phyloP scores from a whole-genome alignment of 2,888 invertebrate genomes.

The Drosophila greeni region DNA sequence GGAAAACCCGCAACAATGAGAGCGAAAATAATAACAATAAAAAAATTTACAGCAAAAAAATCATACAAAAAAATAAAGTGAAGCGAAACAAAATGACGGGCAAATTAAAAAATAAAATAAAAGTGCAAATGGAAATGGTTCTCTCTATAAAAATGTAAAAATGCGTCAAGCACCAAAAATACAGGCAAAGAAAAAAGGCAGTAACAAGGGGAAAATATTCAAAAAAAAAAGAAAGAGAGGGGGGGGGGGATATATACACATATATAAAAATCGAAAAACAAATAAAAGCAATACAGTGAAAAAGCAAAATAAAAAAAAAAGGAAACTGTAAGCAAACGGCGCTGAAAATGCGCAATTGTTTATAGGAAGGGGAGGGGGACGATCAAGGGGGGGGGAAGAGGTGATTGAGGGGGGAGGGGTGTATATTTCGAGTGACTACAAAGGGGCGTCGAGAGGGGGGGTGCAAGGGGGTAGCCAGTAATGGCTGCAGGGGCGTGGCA shows the following conservation, averaged over 20 bases:
- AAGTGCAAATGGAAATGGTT: constrained; percentile 43
- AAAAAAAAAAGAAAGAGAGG: no score
- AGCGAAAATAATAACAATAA: constrained; percentile 46
- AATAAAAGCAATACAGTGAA: constrained; percentile 21
- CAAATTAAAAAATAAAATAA: constrained; percentile 70
- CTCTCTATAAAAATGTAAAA: constrained; percentile 54
- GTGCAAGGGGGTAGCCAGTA: neutral
- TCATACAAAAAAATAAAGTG: neutral
- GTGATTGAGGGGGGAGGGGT: no score
- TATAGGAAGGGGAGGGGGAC: no score
- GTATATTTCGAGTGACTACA: no score
- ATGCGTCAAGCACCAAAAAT: constrained; percentile 37
- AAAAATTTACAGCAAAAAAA: constrained; percentile 29
- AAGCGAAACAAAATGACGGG: constrained; percentile 42
- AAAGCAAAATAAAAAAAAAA: constrained; percentile 36
- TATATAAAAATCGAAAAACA: constrained; percentile 9
- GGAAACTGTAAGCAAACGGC: constrained; percentile 66
- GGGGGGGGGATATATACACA: no score
- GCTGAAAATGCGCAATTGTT: constrained; percentile 73
- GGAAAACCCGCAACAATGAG: constrained; percentile 34
- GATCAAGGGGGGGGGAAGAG: no score
- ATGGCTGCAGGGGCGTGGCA: constrained; percentile 19
- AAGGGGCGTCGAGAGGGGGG: no score
- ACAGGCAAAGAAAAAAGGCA: constrained; percentile 11
- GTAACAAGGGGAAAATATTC: constrained; percentile 5